These are phyloP conservation scores for Octomys mimax DNA, from an alignment of 2,797 vertebrate species.

Conservation along the genomic window DNA sequence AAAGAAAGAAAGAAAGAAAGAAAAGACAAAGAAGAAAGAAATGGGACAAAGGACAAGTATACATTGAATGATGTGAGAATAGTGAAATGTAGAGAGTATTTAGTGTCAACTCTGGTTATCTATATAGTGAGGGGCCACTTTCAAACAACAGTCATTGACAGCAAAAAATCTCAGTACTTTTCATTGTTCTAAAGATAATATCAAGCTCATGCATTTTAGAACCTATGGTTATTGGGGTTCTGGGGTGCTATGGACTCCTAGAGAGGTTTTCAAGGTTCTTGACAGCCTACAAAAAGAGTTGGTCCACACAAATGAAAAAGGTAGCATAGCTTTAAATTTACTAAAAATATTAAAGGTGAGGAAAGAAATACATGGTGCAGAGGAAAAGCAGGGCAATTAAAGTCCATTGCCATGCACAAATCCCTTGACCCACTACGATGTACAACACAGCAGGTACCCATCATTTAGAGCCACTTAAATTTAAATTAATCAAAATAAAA, in stretches of 20 bases:
- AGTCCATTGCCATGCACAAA: not conserved
- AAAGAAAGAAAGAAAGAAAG: too few relatives aligned
- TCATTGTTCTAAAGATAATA: not conserved
- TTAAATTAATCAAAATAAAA: conserved; percentile 23
- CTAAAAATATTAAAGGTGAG: not conserved
- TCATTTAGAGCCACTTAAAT: not conserved
- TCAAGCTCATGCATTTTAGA: not conserved
- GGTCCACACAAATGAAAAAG: not conserved
- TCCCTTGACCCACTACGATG: not conserved
- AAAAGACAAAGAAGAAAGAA: not conserved
- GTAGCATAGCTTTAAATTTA: not conserved
- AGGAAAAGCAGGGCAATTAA: not conserved
- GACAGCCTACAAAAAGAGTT: not conserved
- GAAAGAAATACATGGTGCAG: not conserved
- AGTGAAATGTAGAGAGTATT: not conserved
- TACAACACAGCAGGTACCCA: not conserved
- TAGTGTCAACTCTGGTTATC: not conserved
- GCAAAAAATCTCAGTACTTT: not conserved
- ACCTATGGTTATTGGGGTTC: not conserved
- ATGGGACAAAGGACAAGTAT: not conserved
- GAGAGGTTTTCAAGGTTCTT: not conserved
- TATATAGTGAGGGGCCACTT: not conserved
- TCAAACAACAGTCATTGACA: not conserved
- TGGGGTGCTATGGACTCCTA: not conserved
- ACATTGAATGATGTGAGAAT: not conserved